These are phyloP conservation scores for Rhinogobius similis DNA, from an alignment of 2,113 vertebrate species.

Conservation along the genomic window DNA sequence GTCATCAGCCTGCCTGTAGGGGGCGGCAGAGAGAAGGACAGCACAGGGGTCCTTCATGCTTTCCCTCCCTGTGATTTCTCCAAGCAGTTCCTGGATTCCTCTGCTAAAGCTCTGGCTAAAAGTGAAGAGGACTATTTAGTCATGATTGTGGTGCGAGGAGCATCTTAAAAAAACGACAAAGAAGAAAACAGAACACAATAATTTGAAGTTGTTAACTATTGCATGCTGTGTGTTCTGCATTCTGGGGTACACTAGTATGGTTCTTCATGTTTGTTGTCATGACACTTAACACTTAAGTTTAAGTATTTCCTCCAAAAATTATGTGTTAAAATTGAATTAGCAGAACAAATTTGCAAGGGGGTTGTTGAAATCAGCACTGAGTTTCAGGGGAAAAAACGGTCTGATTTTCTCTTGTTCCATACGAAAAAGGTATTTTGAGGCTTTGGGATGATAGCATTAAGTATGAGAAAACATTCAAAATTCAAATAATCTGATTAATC, in stretches of 20 bases:
- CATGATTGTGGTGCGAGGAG: constrained; percentile 99
- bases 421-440: neutral
- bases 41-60: constrained; percentile 96
- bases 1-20: constrained; percentile 98
- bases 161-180: constrained; percentile 82
- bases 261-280: constrained; percentile 69
- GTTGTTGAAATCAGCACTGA: constrained; percentile 2
- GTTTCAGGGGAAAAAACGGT: constrained; percentile 1
- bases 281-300: constrained; percentile 63
- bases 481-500: neutral
- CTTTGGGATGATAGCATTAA: constrained; percentile 30
- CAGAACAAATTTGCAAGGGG: constrained; percentile 1
- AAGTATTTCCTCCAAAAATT: constrained; percentile 48
- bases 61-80: constrained; percentile 99
- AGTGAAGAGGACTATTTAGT: constrained; percentile 99
- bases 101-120: constrained; percentile 97
- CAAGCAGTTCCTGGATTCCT: constrained; percentile 98
- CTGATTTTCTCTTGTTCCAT: constrained; percentile 3
- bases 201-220: constrained; percentile 78
- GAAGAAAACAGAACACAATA: constrained; percentile 56
- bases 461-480: neutral
- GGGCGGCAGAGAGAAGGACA: constrained; percentile 98
- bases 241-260: constrained; percentile 88
- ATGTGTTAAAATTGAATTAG: constrained; percentile 38
- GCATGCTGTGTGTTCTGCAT: constrained; percentile 89